Base-by-base conservation (phyloP, 2,113 vertebrate species). In the Reinhardtius hippoglossoides region DNA sequence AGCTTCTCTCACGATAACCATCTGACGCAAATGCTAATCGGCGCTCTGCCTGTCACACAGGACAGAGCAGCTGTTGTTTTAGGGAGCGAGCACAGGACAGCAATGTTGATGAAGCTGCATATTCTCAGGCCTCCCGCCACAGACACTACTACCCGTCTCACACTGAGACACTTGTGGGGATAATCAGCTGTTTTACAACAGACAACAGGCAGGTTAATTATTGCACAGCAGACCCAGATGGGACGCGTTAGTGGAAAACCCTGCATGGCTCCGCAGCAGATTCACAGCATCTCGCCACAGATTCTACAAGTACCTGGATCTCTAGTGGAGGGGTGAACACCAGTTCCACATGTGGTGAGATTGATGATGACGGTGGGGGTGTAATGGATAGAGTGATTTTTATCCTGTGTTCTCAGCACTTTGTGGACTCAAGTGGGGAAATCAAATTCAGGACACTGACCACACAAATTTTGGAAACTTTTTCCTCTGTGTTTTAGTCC, bases 21-120 rank as follows among this genome's bases (percentile, higher is more conserved):
- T 62, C 54, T 0, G 14, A 48, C 65, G 71, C 71, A 69, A 81
- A 78, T 74, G 61, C 67, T 83, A 78, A 84, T 84, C 58, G 73
- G 69, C 0, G 7, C 26, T 27, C 9, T 46, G 69, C 20, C 76
- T 76, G 61, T 83, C 79, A 83, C 37, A 67, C 59, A 60, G 40
- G 67, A 67, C 60, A 40, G 57, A 83, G 72, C 86, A 78, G 77
- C 79, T 81, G 81, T 61, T 85, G 75, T 73, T 85, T 71, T 54
- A 61, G 58, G 61, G 42, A 69, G 58, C 27, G 31, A 58, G 60
- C 46, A 37, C 42, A 55, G 5, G 54, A 80, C 62, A 46, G 69
- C 63, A 64, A 69, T 85, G 68, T 26, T 74, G 76, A 77, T 74
- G 76, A 77, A 42, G 44, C 58, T 57, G 56, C 13, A 16, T 13